These are phyloP conservation scores for Diachasma alloeum DNA, from an alignment of 1,140 invertebrate genomes.

Conservation along the genomic window DNA sequence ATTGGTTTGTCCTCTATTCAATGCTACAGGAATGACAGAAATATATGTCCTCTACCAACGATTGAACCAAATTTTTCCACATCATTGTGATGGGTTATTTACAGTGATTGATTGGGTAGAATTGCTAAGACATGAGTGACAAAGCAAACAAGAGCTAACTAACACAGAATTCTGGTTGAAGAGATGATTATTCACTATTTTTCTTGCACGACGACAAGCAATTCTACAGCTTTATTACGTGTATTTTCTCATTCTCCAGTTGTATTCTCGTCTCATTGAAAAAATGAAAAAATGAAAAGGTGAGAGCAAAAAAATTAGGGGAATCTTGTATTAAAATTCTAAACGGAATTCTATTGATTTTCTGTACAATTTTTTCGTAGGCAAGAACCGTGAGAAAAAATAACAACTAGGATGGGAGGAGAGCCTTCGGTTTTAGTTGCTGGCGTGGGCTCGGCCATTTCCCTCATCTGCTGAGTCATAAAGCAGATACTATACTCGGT, in stretches of 20 bases:
- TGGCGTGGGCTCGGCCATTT: slow-evolving; percentile 39
- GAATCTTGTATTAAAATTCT: too few relatives aligned
- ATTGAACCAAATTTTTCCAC: not conserved
- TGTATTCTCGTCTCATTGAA: too few relatives aligned
- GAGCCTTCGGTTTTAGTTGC: not conserved
- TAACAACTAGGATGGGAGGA: not conserved
- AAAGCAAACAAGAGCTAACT: too few relatives aligned
- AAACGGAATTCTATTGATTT: too few relatives aligned
- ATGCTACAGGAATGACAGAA: not conserved
- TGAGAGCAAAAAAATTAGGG: too few relatives aligned
- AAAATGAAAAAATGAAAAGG: too few relatives aligned
- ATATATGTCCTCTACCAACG: not conserved
- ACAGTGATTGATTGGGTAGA: slow-evolving; percentile 5
- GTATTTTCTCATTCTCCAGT: too few relatives aligned
- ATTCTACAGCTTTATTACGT: too few relatives aligned
- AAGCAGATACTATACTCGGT: slow-evolving; percentile 52
- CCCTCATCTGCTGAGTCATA: slow-evolving; percentile 58
- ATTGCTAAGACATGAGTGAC: not conserved
- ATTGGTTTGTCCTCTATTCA: slow-evolving; percentile 26
- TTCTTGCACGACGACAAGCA: too few relatives aligned
- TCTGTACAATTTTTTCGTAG: too few relatives aligned
- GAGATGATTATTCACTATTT: too few relatives aligned
- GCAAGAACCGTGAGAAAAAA: not conserved
- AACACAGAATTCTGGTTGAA: too few relatives aligned
- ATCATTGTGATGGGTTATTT: not conserved